Percentiles rank a stretch among this genome's conserved stretches.
Conservation (phyloP, 2,888 invertebrate species). For the Hesperia comma region DNA sequence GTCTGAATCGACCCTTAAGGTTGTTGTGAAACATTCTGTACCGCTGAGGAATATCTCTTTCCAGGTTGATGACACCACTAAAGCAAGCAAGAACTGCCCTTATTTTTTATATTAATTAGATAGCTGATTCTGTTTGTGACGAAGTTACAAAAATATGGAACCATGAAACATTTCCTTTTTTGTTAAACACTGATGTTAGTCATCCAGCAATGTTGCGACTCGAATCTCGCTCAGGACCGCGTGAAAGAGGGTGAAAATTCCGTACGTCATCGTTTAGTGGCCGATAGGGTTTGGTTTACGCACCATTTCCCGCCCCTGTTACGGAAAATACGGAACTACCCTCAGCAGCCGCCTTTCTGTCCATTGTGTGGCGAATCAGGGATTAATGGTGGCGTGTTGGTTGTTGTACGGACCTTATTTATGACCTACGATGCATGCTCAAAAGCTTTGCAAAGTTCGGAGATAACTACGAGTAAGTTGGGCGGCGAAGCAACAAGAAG, state of each 20-base stretch:
- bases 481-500: conserved; percentile 17
- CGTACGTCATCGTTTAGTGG: conserved; percentile 48
- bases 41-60: too few species aligned
- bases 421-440: conserved; percentile 23
- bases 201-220: conserved; percentile 1
- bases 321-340: conserved; percentile 17
- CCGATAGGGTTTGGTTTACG: conserved; percentile 46
- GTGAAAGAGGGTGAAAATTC: conserved; percentile 30
- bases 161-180: too few species aligned
- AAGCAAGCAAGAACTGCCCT: too few species aligned
- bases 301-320: conserved; percentile 45
- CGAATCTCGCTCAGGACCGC: conserved; percentile 8
- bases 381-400: conserved; percentile 19
- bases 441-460: conserved; percentile 17
- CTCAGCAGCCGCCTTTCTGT: conserved; percentile 9
- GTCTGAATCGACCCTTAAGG: too few species aligned
- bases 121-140: too few species aligned
- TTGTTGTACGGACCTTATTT: conserved; percentile 26
- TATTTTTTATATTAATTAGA: too few species aligned
- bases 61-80: too few species aligned
- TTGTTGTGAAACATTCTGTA: too few species aligned
- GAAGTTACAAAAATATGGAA: too few species aligned
- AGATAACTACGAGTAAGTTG: conserved; percentile 30
- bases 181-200: too few species aligned
- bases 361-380: conserved; percentile 28